Percentiles rank a stretch among this genome's conserved stretches.
phyloP scores from a whole-genome alignment of 2,888 invertebrate genomes.

The Tholera decimalis region DNA sequence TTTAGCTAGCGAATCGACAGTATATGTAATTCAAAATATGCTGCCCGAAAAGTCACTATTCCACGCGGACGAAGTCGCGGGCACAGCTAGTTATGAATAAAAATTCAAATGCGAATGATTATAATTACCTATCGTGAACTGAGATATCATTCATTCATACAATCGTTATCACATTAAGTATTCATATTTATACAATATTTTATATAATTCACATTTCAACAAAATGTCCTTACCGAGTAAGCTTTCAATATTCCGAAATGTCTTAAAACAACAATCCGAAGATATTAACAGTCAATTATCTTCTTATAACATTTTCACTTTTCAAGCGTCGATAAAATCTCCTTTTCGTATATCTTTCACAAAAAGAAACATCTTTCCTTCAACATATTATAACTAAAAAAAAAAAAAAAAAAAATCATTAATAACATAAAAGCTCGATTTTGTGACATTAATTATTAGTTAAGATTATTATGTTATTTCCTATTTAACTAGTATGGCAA shows the following conservation, averaged over 20 bases:
- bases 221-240: slow-evolving; percentile 68
- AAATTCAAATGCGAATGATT: no score
- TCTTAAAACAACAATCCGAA: slow-evolving; percentile 59
- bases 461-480: slow-evolving; percentile 64
- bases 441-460: slow-evolving; percentile 70
- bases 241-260: slow-evolving; percentile 57
- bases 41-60: no score
- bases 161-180: slow-evolving; percentile 71
- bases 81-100: no score
- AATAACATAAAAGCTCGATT: slow-evolving; percentile 78
- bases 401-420: slow-evolving; percentile 56
- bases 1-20: no score
- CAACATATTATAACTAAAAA: no score
- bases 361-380: slow-evolving; percentile 27
- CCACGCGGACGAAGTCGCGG: no score
- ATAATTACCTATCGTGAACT: slow-evolving; percentile 46
- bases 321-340: slow-evolving; percentile 61
- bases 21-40: no score
- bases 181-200: slow-evolving; percentile 58
- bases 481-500: slow-evolving; percentile 86
- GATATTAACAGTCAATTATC: slow-evolving; percentile 58
- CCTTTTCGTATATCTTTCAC: slow-evolving; percentile 37
- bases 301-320: slow-evolving; percentile 61
- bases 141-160: slow-evolving; percentile 41
- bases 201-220: slow-evolving; percentile 74